Evolutionary conservation across 2,888 invertebrate species (phyloP), one percentile per base, ranked within the genome.

Genomic region (Tolmerus cingulatus): DNA sequence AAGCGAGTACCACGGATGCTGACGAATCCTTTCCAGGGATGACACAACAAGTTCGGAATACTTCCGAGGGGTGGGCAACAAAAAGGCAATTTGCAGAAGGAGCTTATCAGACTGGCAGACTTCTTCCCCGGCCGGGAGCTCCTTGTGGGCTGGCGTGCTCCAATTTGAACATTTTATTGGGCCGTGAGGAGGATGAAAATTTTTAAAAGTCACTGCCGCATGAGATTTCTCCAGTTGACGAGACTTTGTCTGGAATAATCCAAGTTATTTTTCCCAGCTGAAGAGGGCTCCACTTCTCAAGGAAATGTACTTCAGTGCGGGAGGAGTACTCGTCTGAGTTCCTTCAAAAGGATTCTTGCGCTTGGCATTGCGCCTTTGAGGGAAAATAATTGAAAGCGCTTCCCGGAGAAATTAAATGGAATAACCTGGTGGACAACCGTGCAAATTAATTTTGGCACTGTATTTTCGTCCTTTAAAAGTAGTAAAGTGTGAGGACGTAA

Each of bases 151-250:
- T 46, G 51, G 30, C 19, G 79, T 79, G 79, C 55, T 79, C 46
- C 30, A 79, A 27, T 79, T 51, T 79, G 14, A 78, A 55, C 79
- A 79, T 79, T 79, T 79, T 79, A 79, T 79, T 79, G 30, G 79
- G 30, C 79, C 79, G 55, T 79, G 79, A 79, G 23, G 51, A 79
- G 51, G 9, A 79, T 78, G 46, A 14, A n/a, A 79, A 79, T 46
- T 79, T 78, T 79, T 79, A 79, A 79, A 79, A 79, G 46, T 79
- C 79, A 79, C 79, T 79, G 51, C 40, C 79, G 79, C 51, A 66
- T 27, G 12, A 66, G 27, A 66, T 27, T 23, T 23, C 66, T 66
- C 19, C 27, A 23, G 66, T 66, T 66, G 66, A 66, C 23, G 66
- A 66, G 66, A 66, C 66, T 66, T 23, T 66, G 66, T 66, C 27